Conservation (phyloP, 2,888 invertebrate genomes). For the Campoletis raptor region DNA sequence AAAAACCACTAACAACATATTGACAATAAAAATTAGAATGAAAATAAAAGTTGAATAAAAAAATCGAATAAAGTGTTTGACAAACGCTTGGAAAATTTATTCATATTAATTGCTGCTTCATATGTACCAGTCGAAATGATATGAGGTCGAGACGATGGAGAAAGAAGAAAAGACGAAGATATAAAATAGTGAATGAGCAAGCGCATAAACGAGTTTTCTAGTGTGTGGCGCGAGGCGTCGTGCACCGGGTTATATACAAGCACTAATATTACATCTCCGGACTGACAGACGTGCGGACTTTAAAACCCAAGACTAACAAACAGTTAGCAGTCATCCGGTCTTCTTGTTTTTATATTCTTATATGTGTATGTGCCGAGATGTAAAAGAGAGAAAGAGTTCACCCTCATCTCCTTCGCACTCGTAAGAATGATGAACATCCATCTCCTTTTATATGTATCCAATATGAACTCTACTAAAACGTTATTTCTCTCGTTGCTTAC, state of each 20-base stretch:
- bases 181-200: slow-evolving; percentile 65
- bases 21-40: neutral
- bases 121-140: neutral
- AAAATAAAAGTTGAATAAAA: neutral
- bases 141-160: neutral
- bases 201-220: slow-evolving; percentile 45
- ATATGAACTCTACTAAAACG: slow-evolving; percentile 48
- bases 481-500: slow-evolving; percentile 62
- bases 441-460: slow-evolving; percentile 54
- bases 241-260: slow-evolving; percentile 76
- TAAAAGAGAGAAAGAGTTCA: slow-evolving; percentile 18
- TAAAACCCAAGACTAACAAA: slow-evolving; percentile 85
- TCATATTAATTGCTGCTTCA: neutral
- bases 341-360: slow-evolving; percentile 84
- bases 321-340: slow-evolving; percentile 85
- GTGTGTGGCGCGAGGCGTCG: slow-evolving; percentile 71
- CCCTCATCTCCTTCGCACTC: slow-evolving; percentile 39
- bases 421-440: slow-evolving; percentile 46
- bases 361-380: slow-evolving; percentile 75
- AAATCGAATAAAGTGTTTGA: neutral
- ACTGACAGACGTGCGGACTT: slow-evolving; percentile 85
- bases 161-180: slow-evolving; percentile 64
- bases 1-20: neutral
- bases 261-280: slow-evolving; percentile 85
- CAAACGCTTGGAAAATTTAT: neutral